Evolutionary conservation across 1,140 invertebrate genomes (phyloP).

Genomic region (Drosophila prosaltans): DNA sequence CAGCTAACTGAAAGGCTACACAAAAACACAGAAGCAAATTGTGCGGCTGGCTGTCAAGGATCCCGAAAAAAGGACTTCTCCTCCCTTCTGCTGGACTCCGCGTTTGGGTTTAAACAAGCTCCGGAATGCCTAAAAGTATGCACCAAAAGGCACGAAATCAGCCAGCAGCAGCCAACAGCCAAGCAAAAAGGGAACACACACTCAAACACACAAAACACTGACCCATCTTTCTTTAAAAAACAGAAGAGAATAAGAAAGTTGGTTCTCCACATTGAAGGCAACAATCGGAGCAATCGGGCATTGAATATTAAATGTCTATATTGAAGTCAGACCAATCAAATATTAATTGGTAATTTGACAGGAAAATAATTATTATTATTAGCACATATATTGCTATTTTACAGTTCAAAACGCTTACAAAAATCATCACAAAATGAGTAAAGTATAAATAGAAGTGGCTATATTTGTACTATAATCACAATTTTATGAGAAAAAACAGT

Average conservation of each 20-base stretch:
- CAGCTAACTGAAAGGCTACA: constrained; percentile 59
- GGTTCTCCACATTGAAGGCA: neutral
- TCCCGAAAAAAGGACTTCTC: constrained; percentile 30
- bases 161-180: constrained; percentile 16
- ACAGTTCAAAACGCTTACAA: too few relatives aligned
- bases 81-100: constrained; percentile 3
- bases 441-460: too few relatives aligned
- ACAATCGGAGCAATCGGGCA: neutral
- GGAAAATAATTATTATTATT: too few relatives aligned
- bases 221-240: neutral
- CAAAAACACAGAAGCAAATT: constrained; percentile 72
- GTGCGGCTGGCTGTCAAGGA: constrained; percentile 69
- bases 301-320: too few relatives aligned
- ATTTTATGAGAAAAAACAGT: too few relatives aligned
- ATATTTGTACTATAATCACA: too few relatives aligned
- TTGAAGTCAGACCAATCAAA: too few relatives aligned
- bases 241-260: neutral
- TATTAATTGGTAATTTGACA: too few relatives aligned
- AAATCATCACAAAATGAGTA: too few relatives aligned
- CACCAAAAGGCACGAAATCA: constrained; percentile 51
- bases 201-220: neutral
- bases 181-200: neutral
- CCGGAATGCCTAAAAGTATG: constrained; percentile 69
- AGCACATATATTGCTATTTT: too few relatives aligned
- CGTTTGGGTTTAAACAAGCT: constrained; percentile 73